Evolutionary conservation across 2,113 vertebrate genomes (phyloP), one percentile per base, ranked within the genome.

Genomic region (Talpa occidentalis): DNA sequence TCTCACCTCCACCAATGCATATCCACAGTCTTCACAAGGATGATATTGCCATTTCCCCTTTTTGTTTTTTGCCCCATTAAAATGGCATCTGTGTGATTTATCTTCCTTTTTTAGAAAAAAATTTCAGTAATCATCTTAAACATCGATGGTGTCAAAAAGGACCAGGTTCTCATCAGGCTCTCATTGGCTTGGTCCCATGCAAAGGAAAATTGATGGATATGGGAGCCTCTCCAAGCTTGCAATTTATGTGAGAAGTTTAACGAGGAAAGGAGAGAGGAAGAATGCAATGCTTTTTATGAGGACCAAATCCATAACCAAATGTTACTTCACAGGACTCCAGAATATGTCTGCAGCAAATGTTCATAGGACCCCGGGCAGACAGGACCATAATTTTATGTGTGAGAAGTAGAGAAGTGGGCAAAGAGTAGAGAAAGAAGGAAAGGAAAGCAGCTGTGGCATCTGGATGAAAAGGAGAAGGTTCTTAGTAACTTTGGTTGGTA

Each of bases 171-270:
- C 91, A 82, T 35, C 5, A 26, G 26, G 60, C 32, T 90, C 28
- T 91, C 88, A 73, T 8, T 95, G 64, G 54, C 64, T 66, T 10
- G 86, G 35, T 3, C 83, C 28, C 35, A 26, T 91, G 26, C 40
- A 52, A 83, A 94, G 52, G 86, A 93, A 30, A 96, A 77, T 83
- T 37, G 67, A 88, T 11, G n/a, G 19, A 82, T 64, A 60, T 6
- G 5, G 49, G 52, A 35, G 30, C 7, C 40, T 94, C 86, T 78
- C 21, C 0, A 70, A 59, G 17, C n/a, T 88, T 67, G 79, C 26
- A 72, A 66, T 79, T 60, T 47, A 73, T 72, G 37, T 52, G 56
- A 64, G 35, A 79, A 69, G 22, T 86, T 74, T 40, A 92, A 94
- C 44, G 72, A 95, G 42, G 91, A 84, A 54, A 78, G 64, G 9